Conservation (phyloP, 1,140 invertebrate genomes). For the Heliconius himera region DNA sequence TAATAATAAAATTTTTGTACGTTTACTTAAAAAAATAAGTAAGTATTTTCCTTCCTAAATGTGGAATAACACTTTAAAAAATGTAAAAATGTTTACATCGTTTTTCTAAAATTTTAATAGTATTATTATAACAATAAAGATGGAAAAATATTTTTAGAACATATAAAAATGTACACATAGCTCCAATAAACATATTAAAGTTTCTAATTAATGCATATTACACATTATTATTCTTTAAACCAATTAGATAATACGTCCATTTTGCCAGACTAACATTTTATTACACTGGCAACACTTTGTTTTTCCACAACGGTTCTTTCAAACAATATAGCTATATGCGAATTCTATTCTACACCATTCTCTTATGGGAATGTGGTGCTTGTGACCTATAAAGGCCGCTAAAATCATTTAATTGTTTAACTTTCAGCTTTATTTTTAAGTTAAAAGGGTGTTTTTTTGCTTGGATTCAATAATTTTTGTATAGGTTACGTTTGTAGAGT, state of each 20-base stretch:
- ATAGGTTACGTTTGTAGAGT: neutral
- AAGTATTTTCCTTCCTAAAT: too few species aligned
- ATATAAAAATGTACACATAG: too few species aligned
- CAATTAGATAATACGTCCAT: neutral
- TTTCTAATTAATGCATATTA: too few species aligned
- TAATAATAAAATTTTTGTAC: too few species aligned
- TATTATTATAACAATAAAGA: too few species aligned
- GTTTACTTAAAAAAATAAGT: too few species aligned
- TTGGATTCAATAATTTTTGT: neutral
- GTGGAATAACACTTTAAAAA: too few species aligned
- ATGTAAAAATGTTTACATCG: too few species aligned
- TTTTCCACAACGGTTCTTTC: neutral
- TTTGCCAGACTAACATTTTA: neutral
- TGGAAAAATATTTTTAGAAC: too few species aligned
- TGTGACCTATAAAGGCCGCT: conserved; percentile 1
- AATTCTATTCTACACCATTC: neutral
- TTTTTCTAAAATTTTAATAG: too few species aligned
- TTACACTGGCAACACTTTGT: neutral
- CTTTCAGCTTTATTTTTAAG: neutral
- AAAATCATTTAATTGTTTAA: neutral
- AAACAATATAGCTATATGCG: conserved; percentile 1
- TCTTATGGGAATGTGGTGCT: conserved; percentile 7
- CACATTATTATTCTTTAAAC: neutral
- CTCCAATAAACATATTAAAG: too few species aligned
- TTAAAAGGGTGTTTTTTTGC: neutral